Percentiles rank a stretch among this genome's conserved stretches.
Evolutionary conservation across 2,888 invertebrate species (phyloP).

Genomic region (Pandemis cinnamomeana): DNA sequence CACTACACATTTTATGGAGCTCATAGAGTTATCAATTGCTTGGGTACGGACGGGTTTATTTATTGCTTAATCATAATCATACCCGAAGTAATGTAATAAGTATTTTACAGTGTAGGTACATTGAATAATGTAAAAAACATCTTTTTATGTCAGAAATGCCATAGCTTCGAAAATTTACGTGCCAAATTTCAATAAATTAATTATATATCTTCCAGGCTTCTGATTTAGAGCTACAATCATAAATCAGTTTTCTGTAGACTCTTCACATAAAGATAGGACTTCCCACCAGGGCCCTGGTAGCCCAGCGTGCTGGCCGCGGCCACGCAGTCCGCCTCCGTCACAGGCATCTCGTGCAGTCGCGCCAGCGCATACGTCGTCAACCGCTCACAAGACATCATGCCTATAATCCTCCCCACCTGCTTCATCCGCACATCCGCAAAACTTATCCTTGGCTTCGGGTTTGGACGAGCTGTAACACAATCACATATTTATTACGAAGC

Average conservation of each 20-base stretch:
- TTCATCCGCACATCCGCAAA: constrained; percentile 70
- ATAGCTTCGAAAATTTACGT: not conserved
- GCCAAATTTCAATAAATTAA: not conserved
- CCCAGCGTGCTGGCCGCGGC: constrained; percentile 57
- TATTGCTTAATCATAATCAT: constrained; percentile 7
- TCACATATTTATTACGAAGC: constrained; percentile 36
- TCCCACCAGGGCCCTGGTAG: constrained; percentile 56
- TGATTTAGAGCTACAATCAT: constrained; percentile 31
- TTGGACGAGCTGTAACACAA: constrained; percentile 61
- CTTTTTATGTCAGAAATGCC: too few species aligned
- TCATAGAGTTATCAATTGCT: constrained; percentile 30
- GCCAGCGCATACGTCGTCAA: constrained; percentile 64
- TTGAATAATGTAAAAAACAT: not conserved
- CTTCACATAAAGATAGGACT: constrained; percentile 60
- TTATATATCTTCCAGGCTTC: too few species aligned
- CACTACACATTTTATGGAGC: constrained; percentile 42
- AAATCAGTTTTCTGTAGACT: constrained; percentile 51
- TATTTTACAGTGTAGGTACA: not conserved
- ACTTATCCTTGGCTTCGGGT: constrained; percentile 61
- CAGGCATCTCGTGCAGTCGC: constrained; percentile 60
- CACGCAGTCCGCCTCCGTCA: constrained; percentile 60
- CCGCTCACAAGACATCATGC: constrained; percentile 75
- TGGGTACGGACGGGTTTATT: not conserved
- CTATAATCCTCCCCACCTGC: constrained; percentile 60
- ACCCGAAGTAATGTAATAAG: not conserved